These are phyloP conservation scores for Drosophila niveifrons DNA, from an alignment of 2,888 invertebrate species.

Conservation along the genomic window DNA sequence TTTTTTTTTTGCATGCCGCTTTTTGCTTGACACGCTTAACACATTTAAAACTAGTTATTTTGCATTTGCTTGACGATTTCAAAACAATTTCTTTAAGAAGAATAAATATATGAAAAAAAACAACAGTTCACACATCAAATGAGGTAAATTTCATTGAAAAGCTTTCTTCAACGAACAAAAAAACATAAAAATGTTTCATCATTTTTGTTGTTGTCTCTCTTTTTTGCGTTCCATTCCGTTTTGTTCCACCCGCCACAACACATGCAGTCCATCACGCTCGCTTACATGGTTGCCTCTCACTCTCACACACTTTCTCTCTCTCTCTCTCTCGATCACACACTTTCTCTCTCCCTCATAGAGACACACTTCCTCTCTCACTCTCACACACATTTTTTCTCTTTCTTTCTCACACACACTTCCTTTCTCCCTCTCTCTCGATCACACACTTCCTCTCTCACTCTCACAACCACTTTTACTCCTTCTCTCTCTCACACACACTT, in stretches of 20 bases:
- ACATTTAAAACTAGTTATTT: conserved; percentile 3
- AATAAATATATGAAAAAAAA: conserved; percentile 14
- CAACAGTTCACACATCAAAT: conserved; percentile 39
- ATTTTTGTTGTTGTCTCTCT: conserved; percentile 4
- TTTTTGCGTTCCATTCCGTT: conserved; percentile 27
- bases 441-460: no score
- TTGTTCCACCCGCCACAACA: conserved; percentile 29
- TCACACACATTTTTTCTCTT: background rate
- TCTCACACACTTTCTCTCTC: background rate
- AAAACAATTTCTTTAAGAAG: background rate
- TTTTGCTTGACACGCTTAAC: conserved; percentile 20
- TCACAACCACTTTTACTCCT: no score
- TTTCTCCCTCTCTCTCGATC: no score
- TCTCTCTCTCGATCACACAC: background rate
- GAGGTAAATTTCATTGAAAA: conserved; percentile 44
- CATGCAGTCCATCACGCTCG: conserved; percentile 13
- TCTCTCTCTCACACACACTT: background rate
- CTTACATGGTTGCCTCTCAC: background rate
- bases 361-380: no score
- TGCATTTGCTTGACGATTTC: conserved; percentile 15
- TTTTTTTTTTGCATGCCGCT: conserved; percentile 20
- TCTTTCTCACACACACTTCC: background rate
- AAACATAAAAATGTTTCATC: conserved; percentile 2
- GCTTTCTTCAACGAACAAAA: background rate
- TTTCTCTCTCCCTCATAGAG: no score